Evolutionary conservation across 2,888 invertebrate genomes (phyloP), one percentile per base, ranked within the genome.

Genomic region (Drosophila anomelani): DNA sequence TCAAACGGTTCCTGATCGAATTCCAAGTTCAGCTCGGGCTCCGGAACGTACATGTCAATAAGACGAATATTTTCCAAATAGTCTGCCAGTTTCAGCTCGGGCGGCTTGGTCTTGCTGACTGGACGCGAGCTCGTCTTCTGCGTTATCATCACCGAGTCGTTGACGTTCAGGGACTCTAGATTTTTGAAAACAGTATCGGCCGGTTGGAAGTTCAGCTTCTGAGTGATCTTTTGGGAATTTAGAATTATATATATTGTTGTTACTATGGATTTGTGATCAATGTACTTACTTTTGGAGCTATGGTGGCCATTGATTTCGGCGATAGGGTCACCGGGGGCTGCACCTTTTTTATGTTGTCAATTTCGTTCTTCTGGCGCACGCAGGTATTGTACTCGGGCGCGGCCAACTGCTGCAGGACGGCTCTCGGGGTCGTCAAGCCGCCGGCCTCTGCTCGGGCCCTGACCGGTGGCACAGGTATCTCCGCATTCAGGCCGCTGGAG

Each of bases 161-260:
- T 91, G 0, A 91, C 91, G 73, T 90, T 90, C 4, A 90, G 77
- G 20, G 91, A 76, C 41, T 90, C 77, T 29, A 92, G 79, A 72
- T 91, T 81, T 26, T 78, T 88, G 61, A 86, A 92, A 3, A 92
- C 74, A 6, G 69, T 38, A 17, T 72, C 64, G 56, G 77, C 73
- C 15, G 79, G 78, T 3, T 78, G 72, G 62, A 92, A 91, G 70
- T 92, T 92, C 34, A 92, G 75, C 69, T 88, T 90, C 36, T 89
- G 84, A n/a, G 87, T 86, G 54, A 89, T 60, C 91, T 91, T 63
- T 7, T 46, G 51, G n/a, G 15, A 46, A 15, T 13, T 23, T 9
- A 1, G 17, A 39, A 20, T 39, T 0, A 17, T 0, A 10, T 26
- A 43, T 46, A 34, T 4, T 12, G 34, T 7, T 2, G 3, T 2